phyloP scores from a whole-genome alignment of 2,113 vertebrate genomes.

The Phylloscopus trochiloides region DNA sequence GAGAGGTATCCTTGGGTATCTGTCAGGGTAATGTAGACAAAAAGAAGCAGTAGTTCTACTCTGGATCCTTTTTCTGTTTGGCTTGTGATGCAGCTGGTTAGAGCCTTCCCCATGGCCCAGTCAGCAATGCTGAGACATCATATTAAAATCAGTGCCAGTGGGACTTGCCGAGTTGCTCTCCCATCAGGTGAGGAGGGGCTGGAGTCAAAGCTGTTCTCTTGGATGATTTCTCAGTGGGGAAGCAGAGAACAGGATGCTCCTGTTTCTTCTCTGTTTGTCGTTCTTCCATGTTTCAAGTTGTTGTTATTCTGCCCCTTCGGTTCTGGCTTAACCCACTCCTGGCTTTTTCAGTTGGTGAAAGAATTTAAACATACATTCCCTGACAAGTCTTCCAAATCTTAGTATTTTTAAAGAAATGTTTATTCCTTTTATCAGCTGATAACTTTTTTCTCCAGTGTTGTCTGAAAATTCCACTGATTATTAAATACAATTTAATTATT shows the following conservation, averaged over 20 bases:
- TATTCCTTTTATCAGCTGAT: not conserved
- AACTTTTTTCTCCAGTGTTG: not conserved
- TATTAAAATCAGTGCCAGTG: not conserved
- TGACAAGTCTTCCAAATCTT: not conserved
- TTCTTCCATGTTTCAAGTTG: not conserved
- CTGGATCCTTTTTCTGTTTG: not conserved
- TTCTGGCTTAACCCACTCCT: not conserved
- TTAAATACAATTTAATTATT: not conserved
- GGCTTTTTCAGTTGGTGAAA: not conserved
- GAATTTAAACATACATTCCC: not conserved
- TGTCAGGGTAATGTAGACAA: not conserved
- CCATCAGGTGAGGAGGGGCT: not conserved
- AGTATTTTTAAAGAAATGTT: not conserved
- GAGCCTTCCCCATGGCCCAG: not conserved
- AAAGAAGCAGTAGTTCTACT: not conserved
- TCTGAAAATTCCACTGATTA: not conserved
- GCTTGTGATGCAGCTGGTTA: not conserved
- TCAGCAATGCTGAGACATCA: not conserved
- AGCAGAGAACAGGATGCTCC: not conserved
- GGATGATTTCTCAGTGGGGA: not conserved
- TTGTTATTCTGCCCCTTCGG: not conserved
- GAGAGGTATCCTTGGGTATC: not conserved
- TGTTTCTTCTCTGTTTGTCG: not conserved
- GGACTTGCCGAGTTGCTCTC: not conserved
- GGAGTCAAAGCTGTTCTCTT: not conserved